A percentile compares a stretch with the other conserved stretches of the same genome.
Conservation (phyloP, 2,113 vertebrate species). For the Crotalus tigris region DNA sequence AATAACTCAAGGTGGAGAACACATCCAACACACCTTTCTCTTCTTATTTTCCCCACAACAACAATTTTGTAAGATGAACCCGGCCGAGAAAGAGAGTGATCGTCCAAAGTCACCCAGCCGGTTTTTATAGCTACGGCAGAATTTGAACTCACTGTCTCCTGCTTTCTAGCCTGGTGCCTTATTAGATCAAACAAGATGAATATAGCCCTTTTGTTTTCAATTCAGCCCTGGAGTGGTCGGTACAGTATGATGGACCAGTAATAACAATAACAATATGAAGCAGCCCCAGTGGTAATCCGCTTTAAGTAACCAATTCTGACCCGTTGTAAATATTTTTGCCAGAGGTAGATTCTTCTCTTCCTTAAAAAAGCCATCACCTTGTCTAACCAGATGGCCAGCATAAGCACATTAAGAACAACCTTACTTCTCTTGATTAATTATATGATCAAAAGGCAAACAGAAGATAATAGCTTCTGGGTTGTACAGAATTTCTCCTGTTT, state of each 20-base stretch:
- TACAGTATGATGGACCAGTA: neutral
- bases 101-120: neutral
- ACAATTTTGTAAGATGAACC: neutral
- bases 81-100: neutral
- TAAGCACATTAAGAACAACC: neutral
- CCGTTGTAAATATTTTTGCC: neutral
- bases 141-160: neutral
- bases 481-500: neutral
- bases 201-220: neutral
- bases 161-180: neutral
- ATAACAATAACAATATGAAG: neutral
- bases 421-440: constrained; percentile 1
- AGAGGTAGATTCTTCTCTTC: neutral
- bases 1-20: neutral
- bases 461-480: neutral
- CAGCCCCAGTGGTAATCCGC: neutral
- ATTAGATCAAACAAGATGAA: neutral
- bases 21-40: neutral
- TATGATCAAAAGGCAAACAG: neutral
- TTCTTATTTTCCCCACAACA: neutral
- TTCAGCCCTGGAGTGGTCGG: neutral
- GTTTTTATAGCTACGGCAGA: neutral
- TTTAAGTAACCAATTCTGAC: neutral
- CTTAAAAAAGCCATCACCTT: neutral
- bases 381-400: neutral